Evolutionary conservation across 1,140 invertebrate species (phyloP), one percentile per base, ranked within the genome.

Genomic region (Oedothorax gibbosus): DNA sequence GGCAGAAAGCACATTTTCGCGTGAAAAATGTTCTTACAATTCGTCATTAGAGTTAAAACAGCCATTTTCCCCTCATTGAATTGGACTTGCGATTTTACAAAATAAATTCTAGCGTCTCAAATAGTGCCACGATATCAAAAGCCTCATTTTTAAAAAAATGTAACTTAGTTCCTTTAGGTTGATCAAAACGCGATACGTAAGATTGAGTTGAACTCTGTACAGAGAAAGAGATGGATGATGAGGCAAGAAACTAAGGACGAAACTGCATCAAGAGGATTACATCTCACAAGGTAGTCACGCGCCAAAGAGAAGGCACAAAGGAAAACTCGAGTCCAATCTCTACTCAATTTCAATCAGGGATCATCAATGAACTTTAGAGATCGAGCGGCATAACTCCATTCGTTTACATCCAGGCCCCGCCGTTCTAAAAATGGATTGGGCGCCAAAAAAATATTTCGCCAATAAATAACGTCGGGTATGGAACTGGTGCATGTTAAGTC

Each of bases 251-350:
- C 49, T 12, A 51, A 71, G 21, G 69, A 71, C 54, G 69, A 54
- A 71, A 71, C 69, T 71, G 50, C 69, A 71, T 18, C 54, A 71
- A 71, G 69, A 71, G 69, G 69, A 71, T 71, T 71, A 71, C 35
- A 53, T 71, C 69, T 53, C 15, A 51, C 50, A 71, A 51, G 54
- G 54, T 35, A n/a, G 50, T 53, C 69, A 51, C 54, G 69, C 51
- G 69, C 15, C n/a, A n/a, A 15, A 18, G 12, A 18, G 50, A 18
- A 51, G 50, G 54, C 69, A 71, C 49, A 71, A 71, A 71, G 50
- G 69, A 71, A 51, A 71, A 71, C 12, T 18, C n/a, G 54, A 71
- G 54, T 71, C 69, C 69, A 71, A 71, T 71, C 69, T 71, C 54
- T 49, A 53, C 65, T 71, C 10, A 51, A n/a, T 71, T 71, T 71